These are phyloP conservation scores for Trochalopteron elliotii DNA, from an alignment of 2,113 vertebrate species.

Conservation along the genomic window DNA sequence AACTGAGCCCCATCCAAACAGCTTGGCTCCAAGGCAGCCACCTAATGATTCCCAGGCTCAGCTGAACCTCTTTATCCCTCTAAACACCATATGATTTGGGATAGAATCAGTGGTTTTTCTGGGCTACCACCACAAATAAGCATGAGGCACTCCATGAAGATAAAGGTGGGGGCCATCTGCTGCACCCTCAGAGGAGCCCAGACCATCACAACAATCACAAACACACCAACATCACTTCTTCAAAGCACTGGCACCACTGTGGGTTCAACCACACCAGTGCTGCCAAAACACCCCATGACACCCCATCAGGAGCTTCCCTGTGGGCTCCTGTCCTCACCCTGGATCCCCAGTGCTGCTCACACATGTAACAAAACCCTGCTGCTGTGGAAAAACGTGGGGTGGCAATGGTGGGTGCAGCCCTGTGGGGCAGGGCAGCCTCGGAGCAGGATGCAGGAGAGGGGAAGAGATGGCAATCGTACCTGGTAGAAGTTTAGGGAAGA, in stretches of 20 bases:
- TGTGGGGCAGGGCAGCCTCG: background rate
- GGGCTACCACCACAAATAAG: background rate
- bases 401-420: background rate
- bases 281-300: background rate
- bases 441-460: accelerated
- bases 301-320: background rate
- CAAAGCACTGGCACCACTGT: background rate
- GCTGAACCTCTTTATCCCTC: background rate
- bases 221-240: background rate
- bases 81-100: background rate
- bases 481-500: background rate
- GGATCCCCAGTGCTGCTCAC: background rate
- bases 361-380: accelerated
- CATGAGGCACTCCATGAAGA: background rate
- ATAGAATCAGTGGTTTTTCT: background rate
- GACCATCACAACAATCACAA: background rate
- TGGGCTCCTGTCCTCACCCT: background rate
- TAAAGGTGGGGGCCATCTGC: background rate
- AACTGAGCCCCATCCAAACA: background rate
- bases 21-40: conserved; percentile 28
- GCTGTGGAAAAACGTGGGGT: accelerated
- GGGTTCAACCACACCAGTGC: background rate
- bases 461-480: background rate
- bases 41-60: conserved; percentile 44
- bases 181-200: background rate